Percentiles rank a stretch among this genome's conserved stretches.
These are phyloP conservation scores for Cetoscarus ocellatus DNA, from an alignment of 2,797 vertebrate genomes.

Conservation along the genomic window DNA sequence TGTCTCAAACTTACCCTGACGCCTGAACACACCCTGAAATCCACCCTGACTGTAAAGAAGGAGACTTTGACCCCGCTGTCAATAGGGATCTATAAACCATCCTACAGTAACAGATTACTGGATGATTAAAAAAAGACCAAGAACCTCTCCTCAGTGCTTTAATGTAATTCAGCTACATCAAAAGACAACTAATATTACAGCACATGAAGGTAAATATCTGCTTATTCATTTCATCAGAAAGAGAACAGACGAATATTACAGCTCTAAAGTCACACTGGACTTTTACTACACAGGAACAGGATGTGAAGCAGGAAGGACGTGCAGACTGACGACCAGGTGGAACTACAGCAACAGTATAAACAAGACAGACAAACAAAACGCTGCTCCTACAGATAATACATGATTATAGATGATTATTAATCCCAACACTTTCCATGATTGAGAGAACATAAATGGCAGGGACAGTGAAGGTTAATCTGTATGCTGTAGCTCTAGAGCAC, in stretches of 20 bases:
- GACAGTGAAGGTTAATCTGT: too few relatives aligned
- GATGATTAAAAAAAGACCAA: conserved; percentile 17
- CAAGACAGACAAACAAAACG: conserved; percentile 25
- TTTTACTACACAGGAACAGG: conserved; percentile 46
- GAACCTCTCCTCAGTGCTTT: background rate
- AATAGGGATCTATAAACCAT: conserved; percentile 20
- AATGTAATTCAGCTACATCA: conserved; percentile 7
- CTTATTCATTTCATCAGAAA: conserved; percentile 1
- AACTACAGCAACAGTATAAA: conserved; percentile 33
- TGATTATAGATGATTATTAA: too few relatives aligned
- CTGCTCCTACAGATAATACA: conserved; percentile 9
- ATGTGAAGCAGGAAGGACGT: conserved; percentile 55
- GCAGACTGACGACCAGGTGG: conserved; percentile 32
- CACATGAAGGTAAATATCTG: background rate
- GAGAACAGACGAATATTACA: background rate
- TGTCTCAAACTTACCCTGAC: conserved; percentile 33
- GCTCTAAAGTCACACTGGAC: background rate
- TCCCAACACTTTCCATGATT: too few relatives aligned
- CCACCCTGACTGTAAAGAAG: conserved; percentile 25
- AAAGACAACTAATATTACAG: background rate
- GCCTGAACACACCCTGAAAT: conserved; percentile 53
- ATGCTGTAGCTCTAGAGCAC: too few relatives aligned
- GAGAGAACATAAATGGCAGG: too few relatives aligned
- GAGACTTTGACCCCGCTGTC: conserved; percentile 50
- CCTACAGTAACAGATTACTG: conserved; percentile 22